Conservation (phyloP, 2,113 vertebrate species). For the Pycnonotus jocosus region DNA sequence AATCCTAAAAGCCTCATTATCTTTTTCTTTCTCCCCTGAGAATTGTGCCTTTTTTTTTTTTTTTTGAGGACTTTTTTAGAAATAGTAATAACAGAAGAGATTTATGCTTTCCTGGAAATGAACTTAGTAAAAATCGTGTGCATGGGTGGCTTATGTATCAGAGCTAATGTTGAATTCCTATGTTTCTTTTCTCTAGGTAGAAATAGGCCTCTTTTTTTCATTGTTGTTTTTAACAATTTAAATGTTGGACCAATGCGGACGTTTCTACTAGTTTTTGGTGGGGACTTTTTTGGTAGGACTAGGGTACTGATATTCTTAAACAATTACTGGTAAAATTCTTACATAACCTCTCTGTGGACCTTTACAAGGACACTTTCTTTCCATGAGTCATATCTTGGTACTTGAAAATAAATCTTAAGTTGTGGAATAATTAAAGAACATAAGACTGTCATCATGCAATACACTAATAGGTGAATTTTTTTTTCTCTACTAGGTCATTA, state of each 20-base stretch:
- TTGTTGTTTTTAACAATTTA: not conserved
- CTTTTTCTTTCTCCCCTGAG: not conserved
- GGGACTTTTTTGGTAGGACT: not conserved
- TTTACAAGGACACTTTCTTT: not conserved
- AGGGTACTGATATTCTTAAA: not conserved
- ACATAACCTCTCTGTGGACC: not conserved
- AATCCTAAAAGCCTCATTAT: not conserved
- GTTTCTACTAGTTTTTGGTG: not conserved
- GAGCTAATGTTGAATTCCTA: not conserved
- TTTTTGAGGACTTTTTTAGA: not conserved
- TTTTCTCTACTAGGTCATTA: not conserved
- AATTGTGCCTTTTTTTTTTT: not conserved
- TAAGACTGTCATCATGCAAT: not conserved
- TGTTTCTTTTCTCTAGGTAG: not conserved
- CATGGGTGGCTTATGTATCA: not conserved
- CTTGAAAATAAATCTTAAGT: not conserved
- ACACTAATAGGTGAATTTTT: not conserved
- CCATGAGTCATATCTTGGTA: not conserved
- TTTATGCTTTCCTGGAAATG: not conserved
- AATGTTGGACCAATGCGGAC: not conserved
- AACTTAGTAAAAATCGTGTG: not conserved
- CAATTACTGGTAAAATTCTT: not conserved
- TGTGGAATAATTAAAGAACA: not conserved
- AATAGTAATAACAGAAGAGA: not conserved
- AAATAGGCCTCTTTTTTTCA: not conserved